A percentile compares a stretch with the other conserved stretches of the same genome.
Conservation (phyloP, 2,797 vertebrate species). For the Cuniculus paca region DNA sequence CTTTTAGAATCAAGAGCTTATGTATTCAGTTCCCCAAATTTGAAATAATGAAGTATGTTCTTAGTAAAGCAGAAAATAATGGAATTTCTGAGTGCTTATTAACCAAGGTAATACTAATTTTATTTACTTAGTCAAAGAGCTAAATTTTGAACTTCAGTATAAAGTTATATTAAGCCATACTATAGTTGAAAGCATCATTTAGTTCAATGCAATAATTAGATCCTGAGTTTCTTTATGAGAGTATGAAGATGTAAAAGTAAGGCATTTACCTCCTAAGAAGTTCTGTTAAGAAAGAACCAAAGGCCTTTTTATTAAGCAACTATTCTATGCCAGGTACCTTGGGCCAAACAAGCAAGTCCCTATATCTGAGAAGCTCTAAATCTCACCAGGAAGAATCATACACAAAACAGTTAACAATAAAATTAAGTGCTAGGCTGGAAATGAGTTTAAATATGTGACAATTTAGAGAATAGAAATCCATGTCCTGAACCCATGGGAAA, state of each 20-base stretch:
- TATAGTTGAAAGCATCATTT: conserved; percentile 24
- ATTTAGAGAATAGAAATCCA: background rate
- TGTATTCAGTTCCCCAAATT: background rate
- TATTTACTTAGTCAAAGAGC: conserved; percentile 48
- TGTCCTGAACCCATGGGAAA: background rate
- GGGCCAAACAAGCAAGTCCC: background rate
- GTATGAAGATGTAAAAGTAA: conserved; percentile 4
- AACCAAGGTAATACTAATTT: conserved; percentile 45
- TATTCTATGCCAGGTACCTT: background rate
- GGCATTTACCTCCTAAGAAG: background rate
- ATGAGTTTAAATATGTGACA: background rate
- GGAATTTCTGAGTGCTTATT: conserved; percentile 56
- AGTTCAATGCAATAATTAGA: conserved; percentile 32
- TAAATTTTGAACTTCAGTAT: conserved; percentile 53
- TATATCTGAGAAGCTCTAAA: background rate
- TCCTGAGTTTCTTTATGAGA: conserved; percentile 18
- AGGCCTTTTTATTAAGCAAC: conserved; percentile 52
- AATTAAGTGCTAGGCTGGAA: conserved; percentile 29
- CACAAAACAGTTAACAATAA: background rate
- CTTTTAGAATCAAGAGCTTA: background rate
- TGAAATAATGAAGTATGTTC: conserved; percentile 15
- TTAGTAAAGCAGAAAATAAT: conserved; percentile 52
- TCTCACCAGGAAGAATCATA: background rate
- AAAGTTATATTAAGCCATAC: background rate
- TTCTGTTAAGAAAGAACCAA: background rate